Base-by-base conservation (phyloP, 1,140 invertebrate genomes). In the Drosophila tsacasi region DNA sequence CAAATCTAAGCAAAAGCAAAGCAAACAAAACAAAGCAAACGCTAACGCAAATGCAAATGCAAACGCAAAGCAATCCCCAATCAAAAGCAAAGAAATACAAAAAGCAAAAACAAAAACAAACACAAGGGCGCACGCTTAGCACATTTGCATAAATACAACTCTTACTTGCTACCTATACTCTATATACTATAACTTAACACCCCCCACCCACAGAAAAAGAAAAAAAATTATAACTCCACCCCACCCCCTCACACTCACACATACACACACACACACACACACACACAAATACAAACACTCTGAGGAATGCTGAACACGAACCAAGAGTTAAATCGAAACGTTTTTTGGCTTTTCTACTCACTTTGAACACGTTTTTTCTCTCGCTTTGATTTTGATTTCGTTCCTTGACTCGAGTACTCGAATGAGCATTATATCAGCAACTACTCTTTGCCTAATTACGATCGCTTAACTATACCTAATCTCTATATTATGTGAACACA, bases 71-170 rank as follows among this genome's bases (percentile, higher is more conserved):
- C 69, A 71, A 86, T 67, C 32, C 57, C 59, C 67, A 63, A 76
- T 42, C 19, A 64, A 62, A 71, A 83, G 71, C 58, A 66, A 80
- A 81, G 67, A 76, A 74, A 79, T 44, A 80, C 52, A 81, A 67
- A 80, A 71, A 62, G 66, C 72, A 76, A 81, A 67, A 69, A 37
- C 62, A 83, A 79, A 49, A 58, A 60, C 17, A 42, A 47, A 87
- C 63, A 77, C 66, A 82, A 77, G 62, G 68, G 81, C 85, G 84
- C 84, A 89, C 84, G 84, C 84, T 89, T 90, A 79, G 85, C 85
- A 89, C 84, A 90, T 90, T 84, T 82, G 82, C 82, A 84, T 84
- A 61, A 73, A 73, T 49, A 73, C 54, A 74, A 73, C 54, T 57
- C 54, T 72, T 73, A 50, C 75, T 77, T 77, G 40, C 60, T 76